Evolutionary conservation across 2,113 vertebrate genomes (phyloP), one percentile per base, ranked within the genome.

Genomic region (Poecilia latipinna): DNA sequence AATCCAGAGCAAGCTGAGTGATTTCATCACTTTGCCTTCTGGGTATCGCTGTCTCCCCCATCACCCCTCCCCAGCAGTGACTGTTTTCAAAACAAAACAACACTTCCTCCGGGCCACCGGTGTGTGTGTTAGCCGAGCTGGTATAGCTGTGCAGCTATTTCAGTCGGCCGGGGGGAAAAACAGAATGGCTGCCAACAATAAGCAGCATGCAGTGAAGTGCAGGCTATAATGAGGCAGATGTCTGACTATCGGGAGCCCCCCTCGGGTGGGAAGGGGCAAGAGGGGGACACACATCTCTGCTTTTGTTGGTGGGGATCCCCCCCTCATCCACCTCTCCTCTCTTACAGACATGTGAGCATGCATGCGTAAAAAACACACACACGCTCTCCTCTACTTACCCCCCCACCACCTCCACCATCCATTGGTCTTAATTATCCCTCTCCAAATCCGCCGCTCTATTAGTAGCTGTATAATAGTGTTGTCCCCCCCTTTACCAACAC

Each of bases 351-450:
- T 86, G 85, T 88, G 80, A 83, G 88, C 79, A 80, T 77, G 81
- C 75, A 42, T 77, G 86, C 42, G 35, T 78, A 85, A 77, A 84
- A 80, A 61, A 48, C 32, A 63, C 72, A 26, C 26, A 68, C 77
- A 80, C 71, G 63, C 69, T 68, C 80, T 70, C 72, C 8, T 26
- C 22, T 32, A 17, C 3, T 24, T 12, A 15, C 8, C 2, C 67
- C 24, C 66, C 74, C 24, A 63, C 4, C 26, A 29, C 26, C 68
- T 78, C 61, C 75, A 39, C 2, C 12, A 63, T 80, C 78, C 89
- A 90, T 88, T 89, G 90, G 91, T 94, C 95, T 95, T 94, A 94
- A 95, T 96, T 94, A 95, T 94, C 93, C 88, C 88, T 82, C 91
- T 94, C 91, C 90, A 91, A 90, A 92, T 91, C 88, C 79, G 65